These are phyloP conservation scores for Solenodon paradoxus DNA, from an alignment of 2,113 vertebrate genomes.

Conservation along the genomic window DNA sequence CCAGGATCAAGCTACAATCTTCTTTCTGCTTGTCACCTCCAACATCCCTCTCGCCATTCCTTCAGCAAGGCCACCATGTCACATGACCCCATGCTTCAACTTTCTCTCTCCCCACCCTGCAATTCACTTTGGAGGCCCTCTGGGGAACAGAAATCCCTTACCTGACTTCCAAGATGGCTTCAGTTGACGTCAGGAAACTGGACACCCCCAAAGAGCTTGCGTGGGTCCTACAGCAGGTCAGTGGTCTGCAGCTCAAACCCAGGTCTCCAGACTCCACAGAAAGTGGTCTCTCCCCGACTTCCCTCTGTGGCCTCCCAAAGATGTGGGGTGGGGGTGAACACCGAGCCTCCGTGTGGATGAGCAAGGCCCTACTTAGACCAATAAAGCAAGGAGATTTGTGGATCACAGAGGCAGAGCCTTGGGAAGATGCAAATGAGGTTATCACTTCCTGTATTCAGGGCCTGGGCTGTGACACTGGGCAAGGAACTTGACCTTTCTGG, in stretches of 20 bases:
- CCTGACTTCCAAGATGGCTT: neutral
- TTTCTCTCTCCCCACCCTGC: too few species aligned
- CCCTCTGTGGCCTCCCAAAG: neutral
- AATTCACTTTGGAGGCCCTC: neutral
- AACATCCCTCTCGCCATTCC: neutral
- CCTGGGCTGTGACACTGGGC: neutral
- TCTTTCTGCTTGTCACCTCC: neutral
- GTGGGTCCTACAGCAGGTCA: neutral
- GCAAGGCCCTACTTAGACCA: neutral
- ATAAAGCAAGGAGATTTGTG: neutral
- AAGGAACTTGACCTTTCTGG: neutral
- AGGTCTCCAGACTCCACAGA: neutral
- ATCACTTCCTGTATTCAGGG: neutral
- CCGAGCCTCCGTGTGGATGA: neutral
- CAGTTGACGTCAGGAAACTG: accelerated
- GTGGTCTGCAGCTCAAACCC: neutral
- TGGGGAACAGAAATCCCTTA: neutral
- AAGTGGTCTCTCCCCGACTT: accelerated
- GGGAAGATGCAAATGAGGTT: neutral
- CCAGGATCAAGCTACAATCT: neutral
- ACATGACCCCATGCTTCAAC: neutral
- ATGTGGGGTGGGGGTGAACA: neutral
- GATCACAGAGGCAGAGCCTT: neutral
- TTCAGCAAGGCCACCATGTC: neutral
- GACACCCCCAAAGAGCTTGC: neutral